Conservation (phyloP, 2,113 vertebrate species). For the Tor tambroides region DNA sequence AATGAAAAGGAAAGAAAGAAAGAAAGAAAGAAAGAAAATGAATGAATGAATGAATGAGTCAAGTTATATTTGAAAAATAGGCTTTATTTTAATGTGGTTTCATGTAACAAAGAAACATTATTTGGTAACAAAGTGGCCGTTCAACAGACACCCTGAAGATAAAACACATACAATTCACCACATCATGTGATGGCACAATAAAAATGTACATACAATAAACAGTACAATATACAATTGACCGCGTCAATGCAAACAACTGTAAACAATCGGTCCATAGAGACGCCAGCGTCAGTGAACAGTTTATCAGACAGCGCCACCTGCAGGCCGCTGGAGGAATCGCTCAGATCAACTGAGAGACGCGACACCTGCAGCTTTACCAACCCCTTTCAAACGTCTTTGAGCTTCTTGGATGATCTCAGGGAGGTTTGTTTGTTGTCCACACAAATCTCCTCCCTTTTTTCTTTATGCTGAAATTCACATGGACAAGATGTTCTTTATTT, state of each 20-base stretch:
- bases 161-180: neutral
- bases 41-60: neutral
- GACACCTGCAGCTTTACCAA: too few species aligned
- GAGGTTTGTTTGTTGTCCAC: neutral
- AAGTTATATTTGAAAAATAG: constrained; percentile 28
- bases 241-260: constrained; percentile 14
- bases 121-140: constrained; percentile 29
- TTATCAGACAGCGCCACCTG: constrained; percentile 33
- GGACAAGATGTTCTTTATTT: neutral
- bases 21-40: neutral
- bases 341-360: neutral
- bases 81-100: neutral
- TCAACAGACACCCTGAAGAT: constrained; percentile 35
- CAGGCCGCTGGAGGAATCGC: neutral
- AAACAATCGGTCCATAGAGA: constrained; percentile 18
- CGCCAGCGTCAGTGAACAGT: constrained; percentile 17
- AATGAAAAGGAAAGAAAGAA: too few species aligned
- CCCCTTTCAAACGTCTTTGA: neutral
- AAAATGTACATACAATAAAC: neutral
- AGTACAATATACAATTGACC: constrained; percentile 4
- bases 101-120: constrained; percentile 23
- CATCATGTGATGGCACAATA: constrained; percentile 25
- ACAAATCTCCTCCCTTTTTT: neutral
- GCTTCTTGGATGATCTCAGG: neutral
- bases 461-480: neutral